Conservation (phyloP, 2,113 vertebrate species). For the Tamias sibiricus region DNA sequence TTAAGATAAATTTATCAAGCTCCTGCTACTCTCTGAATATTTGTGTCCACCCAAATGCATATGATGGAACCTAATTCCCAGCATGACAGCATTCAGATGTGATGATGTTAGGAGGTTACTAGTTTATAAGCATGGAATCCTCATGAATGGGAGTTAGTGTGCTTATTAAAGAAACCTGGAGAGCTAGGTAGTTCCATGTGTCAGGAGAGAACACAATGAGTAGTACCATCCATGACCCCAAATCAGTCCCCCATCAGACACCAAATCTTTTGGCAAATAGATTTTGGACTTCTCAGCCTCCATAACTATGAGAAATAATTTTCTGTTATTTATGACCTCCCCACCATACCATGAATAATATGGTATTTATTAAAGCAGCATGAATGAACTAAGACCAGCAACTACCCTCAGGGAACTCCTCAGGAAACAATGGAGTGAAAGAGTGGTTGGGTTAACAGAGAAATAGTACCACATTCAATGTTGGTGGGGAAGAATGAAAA, state of each 20-base stretch:
- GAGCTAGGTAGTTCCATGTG: neutral
- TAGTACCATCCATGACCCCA: neutral
- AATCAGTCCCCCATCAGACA: neutral
- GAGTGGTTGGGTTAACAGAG: neutral
- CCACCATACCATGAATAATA: accelerated
- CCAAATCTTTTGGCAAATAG: neutral
- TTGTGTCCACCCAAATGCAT: neutral
- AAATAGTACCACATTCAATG: neutral
- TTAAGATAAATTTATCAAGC: neutral
- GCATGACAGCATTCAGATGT: neutral
- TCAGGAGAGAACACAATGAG: neutral
- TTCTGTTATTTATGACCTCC: neutral
- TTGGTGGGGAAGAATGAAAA: too few species aligned
- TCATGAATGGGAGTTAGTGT: neutral
- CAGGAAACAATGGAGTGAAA: neutral
- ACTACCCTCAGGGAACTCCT: neutral
- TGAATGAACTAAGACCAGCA: neutral
- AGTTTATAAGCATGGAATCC: neutral
- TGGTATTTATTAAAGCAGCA: neutral
- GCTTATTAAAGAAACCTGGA: neutral
- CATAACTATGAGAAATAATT: neutral
- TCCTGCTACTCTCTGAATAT: neutral
- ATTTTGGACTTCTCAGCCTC: too few species aligned
- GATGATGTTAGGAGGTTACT: neutral
- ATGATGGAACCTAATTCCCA: neutral